Base-by-base conservation (phyloP, 1,140 invertebrate genomes). In the Drosophila kohkoa region DNA sequence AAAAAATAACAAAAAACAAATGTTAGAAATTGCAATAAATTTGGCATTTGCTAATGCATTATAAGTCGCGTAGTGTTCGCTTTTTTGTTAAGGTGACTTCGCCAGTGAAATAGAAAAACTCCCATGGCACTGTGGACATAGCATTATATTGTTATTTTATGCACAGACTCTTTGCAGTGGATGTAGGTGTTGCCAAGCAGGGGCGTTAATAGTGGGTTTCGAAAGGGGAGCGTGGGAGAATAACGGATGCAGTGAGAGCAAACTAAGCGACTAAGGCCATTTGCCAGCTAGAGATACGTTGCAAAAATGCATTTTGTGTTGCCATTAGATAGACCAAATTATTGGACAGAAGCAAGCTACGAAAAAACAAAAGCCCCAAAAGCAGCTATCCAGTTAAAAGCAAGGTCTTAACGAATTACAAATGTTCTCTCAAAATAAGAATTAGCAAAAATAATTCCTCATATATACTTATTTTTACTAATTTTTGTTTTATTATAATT, bases 91-190 rank as follows among this genome's bases (percentile, higher is more conserved):
- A 25, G 8, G 32, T 49, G 66, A 45, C 57, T 69, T 55, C 62
- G 41, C 28, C 49, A 7, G 30, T 49, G 15, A 46, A 60, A 60
- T 63, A 49, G 49, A 32, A 38, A 38, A 75, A 57, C 66, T 70
- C 58, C 46, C 64, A 25, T 76, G 77, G 54, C 77, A 76, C 81
- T 80, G 30, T 15, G 68, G 65, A 62, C 79, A 68, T 74, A 59
- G 80, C 82, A 87, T 88, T 82, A 87, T 88, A 87, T 88, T 87
- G 82, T 88, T 88, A 87, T 87, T 87, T 87, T 87, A 87, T 87
- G 82, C 82, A 87, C 83, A 88, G 82, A 88, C 83, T 73, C 71
- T 74, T 54, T 48, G 15, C 38, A 45, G n/a, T 3, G n/a, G 16
- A 25, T 25, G 20, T 25, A 25, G 20, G 20, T 25, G 20, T 3